Conservation (phyloP, 2,113 vertebrate species). For the Setophaga coronata region DNA sequence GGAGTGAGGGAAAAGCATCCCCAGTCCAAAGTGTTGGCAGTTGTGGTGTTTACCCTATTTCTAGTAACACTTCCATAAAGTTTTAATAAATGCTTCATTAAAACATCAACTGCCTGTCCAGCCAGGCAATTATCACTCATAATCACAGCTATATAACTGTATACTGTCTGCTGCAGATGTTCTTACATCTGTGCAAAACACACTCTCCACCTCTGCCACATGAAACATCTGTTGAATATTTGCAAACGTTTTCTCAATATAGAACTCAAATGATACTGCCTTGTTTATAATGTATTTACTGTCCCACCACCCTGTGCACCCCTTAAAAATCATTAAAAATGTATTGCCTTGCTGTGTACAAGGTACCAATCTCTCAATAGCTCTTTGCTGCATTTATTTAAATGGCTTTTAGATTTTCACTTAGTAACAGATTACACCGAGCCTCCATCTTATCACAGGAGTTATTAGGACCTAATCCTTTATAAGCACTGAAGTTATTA, state of each 20-base stretch:
- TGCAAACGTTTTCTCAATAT: background rate
- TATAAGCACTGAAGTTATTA: conserved; percentile 35
- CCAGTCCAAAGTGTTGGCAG: accelerated
- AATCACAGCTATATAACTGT: background rate
- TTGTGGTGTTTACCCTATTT: background rate
- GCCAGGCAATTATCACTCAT: background rate
- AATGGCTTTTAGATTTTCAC: conserved; percentile 33
- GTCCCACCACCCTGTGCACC: background rate
- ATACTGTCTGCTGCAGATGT: conserved; percentile 24
- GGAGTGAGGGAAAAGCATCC: background rate
- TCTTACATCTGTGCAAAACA: conserved; percentile 9
- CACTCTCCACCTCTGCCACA: background rate
- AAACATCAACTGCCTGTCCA: conserved; percentile 24
- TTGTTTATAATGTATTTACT: background rate
- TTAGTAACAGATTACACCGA: conserved; percentile 11
- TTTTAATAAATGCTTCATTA: background rate
- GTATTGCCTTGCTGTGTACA: background rate
- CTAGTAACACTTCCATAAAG: background rate
- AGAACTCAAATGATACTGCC: background rate
- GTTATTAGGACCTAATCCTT: conserved; percentile 47
- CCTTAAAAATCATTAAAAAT: background rate
- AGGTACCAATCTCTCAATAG: background rate
- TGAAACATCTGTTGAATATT: background rate
- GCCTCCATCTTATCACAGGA: conserved; percentile 45
- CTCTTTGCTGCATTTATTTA: background rate